Base-by-base conservation (phyloP, 2,888 invertebrate species). In the Drosophila prostipennis region DNA sequence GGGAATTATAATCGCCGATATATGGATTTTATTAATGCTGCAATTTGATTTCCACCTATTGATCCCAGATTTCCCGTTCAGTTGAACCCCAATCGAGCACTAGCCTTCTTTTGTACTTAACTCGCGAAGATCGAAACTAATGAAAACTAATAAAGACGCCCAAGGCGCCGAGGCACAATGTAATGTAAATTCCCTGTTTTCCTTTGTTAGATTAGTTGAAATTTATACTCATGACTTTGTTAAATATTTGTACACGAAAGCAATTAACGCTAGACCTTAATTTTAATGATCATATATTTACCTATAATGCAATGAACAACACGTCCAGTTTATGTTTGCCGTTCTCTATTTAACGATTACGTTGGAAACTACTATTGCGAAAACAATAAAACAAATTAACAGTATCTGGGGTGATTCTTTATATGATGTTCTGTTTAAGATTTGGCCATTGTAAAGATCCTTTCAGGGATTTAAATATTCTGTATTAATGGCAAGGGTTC, bases 71-170 rank as follows among this genome's bases (percentile, higher is more conserved):
- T 2, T 48, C 68, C 56, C 40, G 67, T 63, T 63, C 19, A 49
- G 42, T 60, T 63, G 45, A 61, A 13, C 10, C 45, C 37, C 16
- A 11, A 48, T 32, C 19, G 23, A 51, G 23, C 59, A 60, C 72
- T 64, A 77, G 81, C 81, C 77, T 87, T 84, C 73, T 78, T 77
- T 80, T 76, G 82, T 82, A 83, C 87, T 83, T 83, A 83, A 87
- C 72, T 77, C 56, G 67, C 57, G 72, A 58, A 63, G 72, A 54
- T 32, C 52, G 23, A 65, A 68, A 58, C 23, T 37, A 65, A 55
- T 40, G 55, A 49, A 29, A 29, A 65, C 61, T 58, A 67, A 73
- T 67, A 26, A 26, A 26, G 73, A 63, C 73, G 76, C 74, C 79
- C 68, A 75, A 84, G 84, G 79, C 81, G 76, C 64, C 40, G 32